Base-by-base conservation (phyloP, 2,113 vertebrate genomes). In the Gila orcuttii region DNA sequence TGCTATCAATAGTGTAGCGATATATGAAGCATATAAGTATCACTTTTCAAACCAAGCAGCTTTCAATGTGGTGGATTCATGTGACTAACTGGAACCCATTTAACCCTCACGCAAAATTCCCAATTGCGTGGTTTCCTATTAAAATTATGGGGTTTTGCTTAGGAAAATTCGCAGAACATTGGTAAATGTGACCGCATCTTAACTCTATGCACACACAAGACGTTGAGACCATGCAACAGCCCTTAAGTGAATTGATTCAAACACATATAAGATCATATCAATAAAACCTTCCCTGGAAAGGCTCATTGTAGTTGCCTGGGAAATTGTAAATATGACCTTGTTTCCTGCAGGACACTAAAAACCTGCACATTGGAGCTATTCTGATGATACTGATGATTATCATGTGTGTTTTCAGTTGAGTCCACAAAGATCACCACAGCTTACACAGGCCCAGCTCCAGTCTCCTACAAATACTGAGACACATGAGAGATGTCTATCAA, bases 361-460 rank as follows among this genome's bases (percentile, higher is more conserved):
- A 19, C 25, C 74, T 52, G 74, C 13, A 45, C 4, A n/a, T n/a
- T 45, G 15, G 13, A 81, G 60, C 39, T 80, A 4, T 64, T 17
- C 57, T 45, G 57, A 80, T 31, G 8, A 77, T 19, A 21, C 10
- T 21, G 15, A 77, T 31, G 25, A 19, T 77, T 15, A 77, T 31
- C 21, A 10, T 42, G 59, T 47, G 39, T 47, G 62, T 57, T 57
- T 83, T 42, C 5, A n/a, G 68, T 52, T 5, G 9, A 39, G 31
- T 71, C 47, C 66, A 36, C 60, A 73, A n/a, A 73, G 50, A 39
- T 71, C 31, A 83, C 31, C 31, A 57, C 50, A 73, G 66, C 47
- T 59, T n/a, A 73, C 81, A 39, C 23, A 47, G 39, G 60, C 17
- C 10, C 28, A 52, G 45, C 25, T 69, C 59, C 4, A 52, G 12